phyloP scores from a whole-genome alignment of 2,797 vertebrate species.

The Ptychobarbus kaznakovi region DNA sequence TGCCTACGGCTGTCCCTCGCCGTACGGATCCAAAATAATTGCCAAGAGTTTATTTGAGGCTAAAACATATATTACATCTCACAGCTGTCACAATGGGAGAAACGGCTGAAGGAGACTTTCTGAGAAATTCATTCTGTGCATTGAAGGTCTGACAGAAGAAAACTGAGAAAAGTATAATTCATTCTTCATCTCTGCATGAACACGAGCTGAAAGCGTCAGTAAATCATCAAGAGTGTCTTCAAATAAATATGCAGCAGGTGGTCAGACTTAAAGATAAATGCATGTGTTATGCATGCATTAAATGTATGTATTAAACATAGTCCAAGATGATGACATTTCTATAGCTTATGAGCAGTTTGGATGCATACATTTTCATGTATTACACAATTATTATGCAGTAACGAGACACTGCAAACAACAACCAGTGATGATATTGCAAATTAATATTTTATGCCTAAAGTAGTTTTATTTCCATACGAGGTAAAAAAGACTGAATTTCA shows the following conservation, averaged over 20 bases:
- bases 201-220: not conserved
- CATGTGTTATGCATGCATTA: not conserved
- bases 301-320: not conserved
- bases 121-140: not conserved
- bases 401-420: not conserved
- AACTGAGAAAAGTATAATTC: not conserved
- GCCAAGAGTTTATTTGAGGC: conserved; percentile 1
- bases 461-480: not conserved
- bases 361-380: conserved; percentile 5
- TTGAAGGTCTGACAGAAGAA: not conserved
- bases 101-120: not conserved
- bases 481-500: not conserved
- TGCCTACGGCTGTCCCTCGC: not conserved
- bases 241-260: conserved; percentile 10
- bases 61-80: not conserved
- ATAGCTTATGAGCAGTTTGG: not conserved
- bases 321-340: not conserved
- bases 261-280: conserved; percentile 8
- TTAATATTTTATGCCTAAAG: conserved; percentile 17
- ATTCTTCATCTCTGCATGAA: not conserved
- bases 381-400: not conserved
- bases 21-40: conserved; percentile 25
- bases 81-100: not conserved
- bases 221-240: not conserved
- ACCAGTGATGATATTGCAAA: not conserved